These are phyloP conservation scores for Xanthorhoe spadicearia DNA, from an alignment of 2,888 invertebrate species.

Conservation along the genomic window DNA sequence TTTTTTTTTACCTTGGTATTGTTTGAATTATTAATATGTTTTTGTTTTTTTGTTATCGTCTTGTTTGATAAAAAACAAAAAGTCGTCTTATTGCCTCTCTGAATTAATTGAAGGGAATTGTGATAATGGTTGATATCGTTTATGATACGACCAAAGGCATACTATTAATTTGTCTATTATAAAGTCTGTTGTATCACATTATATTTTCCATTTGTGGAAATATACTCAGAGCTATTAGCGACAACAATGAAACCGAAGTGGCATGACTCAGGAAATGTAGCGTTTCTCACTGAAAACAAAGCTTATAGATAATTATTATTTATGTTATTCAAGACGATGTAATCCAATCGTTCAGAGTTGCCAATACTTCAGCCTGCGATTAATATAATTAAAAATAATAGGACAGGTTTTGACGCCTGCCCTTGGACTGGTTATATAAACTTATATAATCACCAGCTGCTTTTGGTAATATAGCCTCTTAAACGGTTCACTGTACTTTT, in stretches of 20 bases:
- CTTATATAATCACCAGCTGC: slow-evolving; percentile 50
- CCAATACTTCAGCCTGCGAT: slow-evolving; percentile 33
- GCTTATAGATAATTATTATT: neutral
- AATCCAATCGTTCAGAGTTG: slow-evolving; percentile 3
- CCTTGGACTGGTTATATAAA: slow-evolving; percentile 71
- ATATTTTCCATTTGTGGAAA: slow-evolving; percentile 28
- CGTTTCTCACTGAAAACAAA: slow-evolving; percentile 6
- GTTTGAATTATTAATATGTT: slow-evolving; percentile 50
- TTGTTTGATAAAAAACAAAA: slow-evolving; percentile 21
- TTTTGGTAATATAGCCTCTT: slow-evolving; percentile 56
- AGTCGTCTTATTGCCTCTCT: slow-evolving; percentile 1
- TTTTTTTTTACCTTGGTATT: slow-evolving; percentile 46
- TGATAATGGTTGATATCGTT: slow-evolving; percentile 13
- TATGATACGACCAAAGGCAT: slow-evolving; percentile 3
- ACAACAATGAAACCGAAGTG: slow-evolving; percentile 4
- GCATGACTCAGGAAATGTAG: slow-evolving; percentile 1
- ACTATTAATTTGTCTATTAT: neutral
- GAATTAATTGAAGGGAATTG: slow-evolving; percentile 11
- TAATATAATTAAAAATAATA: slow-evolving; percentile 58
- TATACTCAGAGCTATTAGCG: slow-evolving; percentile 14
- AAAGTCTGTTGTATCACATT: neutral
- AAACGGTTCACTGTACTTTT: slow-evolving; percentile 70
- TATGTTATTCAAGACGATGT: neutral
- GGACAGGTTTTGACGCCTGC: slow-evolving; percentile 56
- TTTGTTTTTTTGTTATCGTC: slow-evolving; percentile 46